Percentiles rank a stretch among this genome's conserved stretches.
phyloP scores from a whole-genome alignment of 2,113 vertebrate species.

The Pelvicachromis taeniatus region DNA sequence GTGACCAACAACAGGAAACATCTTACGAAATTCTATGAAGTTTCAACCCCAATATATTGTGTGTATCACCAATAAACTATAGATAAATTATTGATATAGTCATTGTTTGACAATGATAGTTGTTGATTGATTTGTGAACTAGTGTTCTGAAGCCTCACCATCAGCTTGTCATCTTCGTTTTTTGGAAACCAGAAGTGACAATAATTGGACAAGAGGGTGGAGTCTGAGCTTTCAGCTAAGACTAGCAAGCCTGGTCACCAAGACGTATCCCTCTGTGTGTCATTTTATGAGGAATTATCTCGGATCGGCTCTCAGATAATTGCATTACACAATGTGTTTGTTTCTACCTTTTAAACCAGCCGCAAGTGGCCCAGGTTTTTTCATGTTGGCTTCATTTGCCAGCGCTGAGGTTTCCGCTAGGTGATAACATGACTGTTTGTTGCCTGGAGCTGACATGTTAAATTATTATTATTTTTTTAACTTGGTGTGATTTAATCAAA shows the following conservation, averaged over 20 bases:
- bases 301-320: not conserved
- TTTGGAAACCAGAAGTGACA: not conserved
- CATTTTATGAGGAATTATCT: accelerated
- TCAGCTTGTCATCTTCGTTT: too few relatives aligned
- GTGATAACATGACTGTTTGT: not conserved
- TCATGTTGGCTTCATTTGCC: not conserved
- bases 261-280: too few relatives aligned
- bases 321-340: not conserved
- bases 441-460: not conserved
- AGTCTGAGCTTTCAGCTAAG: not conserved
- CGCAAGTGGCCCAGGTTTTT: not conserved
- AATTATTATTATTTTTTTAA: not conserved
- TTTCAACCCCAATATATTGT: not conserved
- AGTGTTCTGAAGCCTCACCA: too few relatives aligned
- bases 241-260: not conserved
- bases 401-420: not conserved
- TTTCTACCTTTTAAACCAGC: not conserved
- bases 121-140: too few relatives aligned
- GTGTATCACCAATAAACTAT: not conserved
- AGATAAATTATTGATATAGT: too few relatives aligned
- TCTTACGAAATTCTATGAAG: not conserved
- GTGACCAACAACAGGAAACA: too few relatives aligned
- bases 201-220: not conserved
- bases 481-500: not conserved
- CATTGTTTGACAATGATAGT: too few relatives aligned